Evolutionary conservation across 2,113 vertebrate species (phyloP).

Genomic region (Mandrillus leucophaeus): DNA sequence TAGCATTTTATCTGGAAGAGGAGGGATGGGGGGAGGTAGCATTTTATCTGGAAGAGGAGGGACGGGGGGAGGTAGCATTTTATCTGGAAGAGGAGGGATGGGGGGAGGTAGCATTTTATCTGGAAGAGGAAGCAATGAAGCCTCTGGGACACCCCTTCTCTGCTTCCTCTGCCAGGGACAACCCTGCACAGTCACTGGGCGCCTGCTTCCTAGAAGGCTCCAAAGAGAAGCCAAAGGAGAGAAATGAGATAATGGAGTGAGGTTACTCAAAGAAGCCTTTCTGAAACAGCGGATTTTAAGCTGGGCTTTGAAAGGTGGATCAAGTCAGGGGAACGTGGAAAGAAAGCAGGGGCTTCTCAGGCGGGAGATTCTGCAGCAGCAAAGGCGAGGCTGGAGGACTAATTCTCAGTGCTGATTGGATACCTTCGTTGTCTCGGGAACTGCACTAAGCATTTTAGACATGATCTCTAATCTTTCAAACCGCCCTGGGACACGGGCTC

Average conservation of each 20-base stretch:
- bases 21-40: not conserved
- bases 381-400: not conserved
- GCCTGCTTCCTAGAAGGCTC: not conserved
- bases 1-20: slow-evolving; percentile 27
- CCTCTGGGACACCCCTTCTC: no score
- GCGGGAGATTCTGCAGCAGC: not conserved
- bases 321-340: not conserved
- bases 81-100: not conserved
- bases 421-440: not conserved
- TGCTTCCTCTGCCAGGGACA: not conserved
- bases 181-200: fast-evolving
- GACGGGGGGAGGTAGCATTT: not conserved
- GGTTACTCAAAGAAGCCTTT: not conserved
- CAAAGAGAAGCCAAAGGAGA: not conserved
- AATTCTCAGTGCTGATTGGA: fast-evolving
- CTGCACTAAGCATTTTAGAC: not conserved
- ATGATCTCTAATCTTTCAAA: not conserved
- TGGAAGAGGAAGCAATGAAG: not conserved
- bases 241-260: not conserved
- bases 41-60: slow-evolving; percentile 1
- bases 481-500: not conserved
- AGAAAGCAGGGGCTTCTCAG: not conserved
- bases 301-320: not conserved
- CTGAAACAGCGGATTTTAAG: not conserved
- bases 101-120: not conserved